Evolutionary conservation across 1,140 invertebrate genomes (phyloP).

Genomic region (Sarcophaga bullata): DNA sequence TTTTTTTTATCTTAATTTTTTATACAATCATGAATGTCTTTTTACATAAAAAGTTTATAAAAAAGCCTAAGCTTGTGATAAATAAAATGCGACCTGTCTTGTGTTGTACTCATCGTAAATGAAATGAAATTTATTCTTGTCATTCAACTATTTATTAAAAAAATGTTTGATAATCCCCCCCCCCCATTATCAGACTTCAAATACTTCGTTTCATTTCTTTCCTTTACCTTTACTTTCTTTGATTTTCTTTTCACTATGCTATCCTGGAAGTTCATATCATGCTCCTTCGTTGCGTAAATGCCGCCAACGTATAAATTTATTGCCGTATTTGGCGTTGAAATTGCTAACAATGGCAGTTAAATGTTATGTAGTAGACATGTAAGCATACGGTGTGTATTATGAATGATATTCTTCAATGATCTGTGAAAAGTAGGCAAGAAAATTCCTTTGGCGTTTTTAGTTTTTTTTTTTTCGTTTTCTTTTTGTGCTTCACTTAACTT

Average conservation of each 20-base stretch:
- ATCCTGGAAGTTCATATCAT: not conserved
- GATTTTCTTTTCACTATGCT: not conserved
- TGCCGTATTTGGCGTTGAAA: slow-evolving; percentile 23
- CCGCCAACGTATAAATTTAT: not conserved
- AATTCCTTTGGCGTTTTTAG: not conserved
- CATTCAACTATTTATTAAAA: not conserved
- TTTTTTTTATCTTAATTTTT: too few relatives aligned
- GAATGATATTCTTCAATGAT: slow-evolving; percentile 10
- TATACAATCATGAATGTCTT: too few relatives aligned
- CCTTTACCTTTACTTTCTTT: not conserved
- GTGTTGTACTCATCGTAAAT: too few relatives aligned
- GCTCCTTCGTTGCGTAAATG: too few relatives aligned
- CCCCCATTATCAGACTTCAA: slow-evolving; percentile 18
- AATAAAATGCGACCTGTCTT: too few relatives aligned
- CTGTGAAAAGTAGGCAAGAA: not conserved
- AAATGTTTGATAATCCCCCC: not conserved
- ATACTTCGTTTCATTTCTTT: not conserved
- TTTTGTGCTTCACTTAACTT: too few relatives aligned
- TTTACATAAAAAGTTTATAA: too few relatives aligned
- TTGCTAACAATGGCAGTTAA: not conserved
- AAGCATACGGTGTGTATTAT: not conserved
- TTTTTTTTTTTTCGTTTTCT: too few relatives aligned
- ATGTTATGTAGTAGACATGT: not conserved
- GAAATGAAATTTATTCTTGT: not conserved
- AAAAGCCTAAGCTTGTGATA: too few relatives aligned